A percentile compares a stretch with the other conserved stretches of the same genome.
These are phyloP conservation scores for Machimus rusticus DNA, from an alignment of 2,888 invertebrate genomes.

Conservation along the genomic window DNA sequence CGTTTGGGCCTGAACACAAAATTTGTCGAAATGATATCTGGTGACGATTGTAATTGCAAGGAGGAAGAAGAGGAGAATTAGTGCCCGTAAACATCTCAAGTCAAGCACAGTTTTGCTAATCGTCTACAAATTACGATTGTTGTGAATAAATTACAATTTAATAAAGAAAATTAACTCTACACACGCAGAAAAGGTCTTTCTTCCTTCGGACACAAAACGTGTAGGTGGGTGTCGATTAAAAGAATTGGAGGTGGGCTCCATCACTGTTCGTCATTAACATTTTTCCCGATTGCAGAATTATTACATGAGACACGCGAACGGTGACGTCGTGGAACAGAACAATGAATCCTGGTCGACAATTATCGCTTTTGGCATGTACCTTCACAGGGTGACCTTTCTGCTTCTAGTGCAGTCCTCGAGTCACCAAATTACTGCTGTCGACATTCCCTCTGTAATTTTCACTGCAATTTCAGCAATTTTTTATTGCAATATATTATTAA, in stretches of 20 bases:
- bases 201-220: neutral
- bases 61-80: neutral
- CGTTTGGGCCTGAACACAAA: neutral
- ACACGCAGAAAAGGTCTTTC: neutral
- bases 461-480: neutral
- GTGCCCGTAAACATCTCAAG: neutral
- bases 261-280: neutral
- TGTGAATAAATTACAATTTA: slow-evolving; percentile 31
- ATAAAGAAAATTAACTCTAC: slow-evolving; percentile 23
- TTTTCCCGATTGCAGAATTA: slow-evolving; percentile 13
- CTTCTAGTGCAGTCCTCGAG: neutral
- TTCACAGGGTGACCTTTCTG: neutral
- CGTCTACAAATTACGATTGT: neutral
- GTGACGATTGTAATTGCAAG: neutral
- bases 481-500: neutral
- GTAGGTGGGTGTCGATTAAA: neutral
- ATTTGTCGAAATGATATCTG: neutral
- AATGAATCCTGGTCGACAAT: neutral
- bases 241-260: neutral
- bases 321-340: slow-evolving; percentile 18
- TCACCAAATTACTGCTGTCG: neutral
- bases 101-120: neutral
- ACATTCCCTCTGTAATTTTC: neutral
- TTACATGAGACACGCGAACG: neutral
- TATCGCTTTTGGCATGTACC: neutral